A percentile compares a stretch with the other conserved stretches of the same genome.
phyloP scores from a whole-genome alignment of 1,140 invertebrate genomes.

The Eupristina koningsbergeri region DNA sequence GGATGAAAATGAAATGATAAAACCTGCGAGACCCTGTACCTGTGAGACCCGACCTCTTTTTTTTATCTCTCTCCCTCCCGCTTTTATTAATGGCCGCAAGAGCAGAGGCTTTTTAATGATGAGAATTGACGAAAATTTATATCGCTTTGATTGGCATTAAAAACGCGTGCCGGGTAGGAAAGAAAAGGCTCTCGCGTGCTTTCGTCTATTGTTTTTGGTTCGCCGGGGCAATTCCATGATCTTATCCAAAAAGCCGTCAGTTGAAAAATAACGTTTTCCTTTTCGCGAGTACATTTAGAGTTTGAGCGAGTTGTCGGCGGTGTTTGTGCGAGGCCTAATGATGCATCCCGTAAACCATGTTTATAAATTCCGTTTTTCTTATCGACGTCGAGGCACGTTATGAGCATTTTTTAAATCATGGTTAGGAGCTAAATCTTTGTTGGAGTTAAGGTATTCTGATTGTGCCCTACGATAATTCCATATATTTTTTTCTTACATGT shows the following conservation, averaged over 20 bases:
- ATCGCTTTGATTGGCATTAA: conserved; percentile 41
- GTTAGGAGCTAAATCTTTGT: no score
- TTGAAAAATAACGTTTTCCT: conserved; percentile 8
- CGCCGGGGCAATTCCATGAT: conserved; percentile 16
- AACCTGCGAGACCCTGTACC: background rate
- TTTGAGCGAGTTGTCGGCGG: conserved; percentile 29
- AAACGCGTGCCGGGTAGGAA: background rate
- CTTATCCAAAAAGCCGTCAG: conserved; percentile 34
- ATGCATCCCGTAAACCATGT: conserved; percentile 10
- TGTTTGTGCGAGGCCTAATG: conserved; percentile 6
- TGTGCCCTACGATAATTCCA: no score
- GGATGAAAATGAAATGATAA: background rate
- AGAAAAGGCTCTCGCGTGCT: background rate
- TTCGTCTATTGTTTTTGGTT: conserved; percentile 20
- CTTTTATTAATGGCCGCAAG: conserved; percentile 9
- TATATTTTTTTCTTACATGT: no score
- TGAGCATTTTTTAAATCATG: no score
- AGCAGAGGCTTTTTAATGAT: conserved; percentile 9
- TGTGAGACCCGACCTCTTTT: no score
- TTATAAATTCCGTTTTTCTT: background rate
- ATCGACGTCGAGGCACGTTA: background rate
- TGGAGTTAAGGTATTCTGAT: no score
- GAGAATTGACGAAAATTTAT: conserved; percentile 45
- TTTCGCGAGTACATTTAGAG: no score
- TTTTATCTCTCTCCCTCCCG: background rate